Base-by-base conservation (phyloP, 2,797 vertebrate genomes). In the Enteromius argenteus region DNA sequence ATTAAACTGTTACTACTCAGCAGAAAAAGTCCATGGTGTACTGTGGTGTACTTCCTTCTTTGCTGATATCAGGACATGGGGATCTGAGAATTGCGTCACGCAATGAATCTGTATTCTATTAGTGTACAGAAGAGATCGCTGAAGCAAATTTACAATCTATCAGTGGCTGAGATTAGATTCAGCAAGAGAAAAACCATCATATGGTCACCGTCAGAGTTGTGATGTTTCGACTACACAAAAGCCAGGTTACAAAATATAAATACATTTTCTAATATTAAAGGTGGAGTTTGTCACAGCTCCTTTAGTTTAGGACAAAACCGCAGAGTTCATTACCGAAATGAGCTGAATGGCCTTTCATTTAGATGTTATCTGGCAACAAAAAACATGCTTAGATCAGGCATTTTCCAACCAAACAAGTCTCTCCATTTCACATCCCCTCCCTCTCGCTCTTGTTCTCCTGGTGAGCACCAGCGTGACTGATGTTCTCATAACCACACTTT, bases 401-500 rank as follows among this genome's bases (percentile, higher is more conserved):
- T 84, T 86, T 86, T 86, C 66, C 83, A 80, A 66, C 64, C 83
- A 23, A 79, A 56, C 17, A 39, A 62, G 4, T 21, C n/a, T 81
- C 58, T 78, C 60, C 32, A 4, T 80, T 74, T 74, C 84, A 53
- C 77, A 56, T 67, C 21, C 68, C 46, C 58, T 84, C 72, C 74
- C 53, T 80, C 68, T 58, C 4, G 62, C 60, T 85, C 73, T 81
- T 44, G 85, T 82, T 86, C 84, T 88, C 27, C 35, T 81, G 60
- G 79, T 89, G 69, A 87, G 76, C 79, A 87, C 60, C 75, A 86
- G 49, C 62, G 21, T 80, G 79, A 86, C 82, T 81, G 83, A 89
- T 85, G 83, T 88, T 88, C 84, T 88, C 85, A 89, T 86, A 88
- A 89, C 85, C 88, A 89, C 77, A 89, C 88, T 88, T 88, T 89